Conservation (phyloP, 2,113 vertebrate species). For the Naja naja region DNA sequence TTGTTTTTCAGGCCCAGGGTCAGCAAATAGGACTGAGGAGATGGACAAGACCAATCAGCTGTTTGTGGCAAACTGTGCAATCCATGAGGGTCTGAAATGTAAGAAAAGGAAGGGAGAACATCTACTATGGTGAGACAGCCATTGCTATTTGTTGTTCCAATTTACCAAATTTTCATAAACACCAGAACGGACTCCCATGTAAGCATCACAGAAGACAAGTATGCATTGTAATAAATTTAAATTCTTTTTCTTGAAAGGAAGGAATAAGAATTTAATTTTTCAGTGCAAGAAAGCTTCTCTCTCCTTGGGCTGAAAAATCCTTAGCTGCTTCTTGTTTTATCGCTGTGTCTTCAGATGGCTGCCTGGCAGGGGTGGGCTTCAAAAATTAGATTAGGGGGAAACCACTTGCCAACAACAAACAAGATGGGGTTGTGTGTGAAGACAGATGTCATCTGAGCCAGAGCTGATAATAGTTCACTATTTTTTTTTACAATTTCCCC, state of each 20-base stretch:
- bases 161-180: neutral
- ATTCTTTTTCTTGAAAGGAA: neutral
- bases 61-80: constrained; percentile 68
- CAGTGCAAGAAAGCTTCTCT: neutral
- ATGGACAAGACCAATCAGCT: constrained; percentile 46
- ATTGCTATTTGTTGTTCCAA: neutral
- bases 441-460: neutral
- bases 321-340: neutral
- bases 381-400: neutral
- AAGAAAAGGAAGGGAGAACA: neutral
- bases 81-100: constrained; percentile 60
- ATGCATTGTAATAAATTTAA: neutral
- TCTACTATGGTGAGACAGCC: neutral
- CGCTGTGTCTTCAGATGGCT: neutral
- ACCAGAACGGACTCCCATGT: neutral
- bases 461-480: neutral
- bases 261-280: neutral
- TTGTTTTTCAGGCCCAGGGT: constrained; percentile 72
- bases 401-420: neutral
- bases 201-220: neutral
- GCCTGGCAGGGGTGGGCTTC: no score
- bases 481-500: neutral
- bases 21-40: constrained; percentile 60
- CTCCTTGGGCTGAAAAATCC: no score
- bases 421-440: neutral